Base-by-base conservation (phyloP, 2,888 invertebrate genomes). In the Lasioglossum leucozonium region DNA sequence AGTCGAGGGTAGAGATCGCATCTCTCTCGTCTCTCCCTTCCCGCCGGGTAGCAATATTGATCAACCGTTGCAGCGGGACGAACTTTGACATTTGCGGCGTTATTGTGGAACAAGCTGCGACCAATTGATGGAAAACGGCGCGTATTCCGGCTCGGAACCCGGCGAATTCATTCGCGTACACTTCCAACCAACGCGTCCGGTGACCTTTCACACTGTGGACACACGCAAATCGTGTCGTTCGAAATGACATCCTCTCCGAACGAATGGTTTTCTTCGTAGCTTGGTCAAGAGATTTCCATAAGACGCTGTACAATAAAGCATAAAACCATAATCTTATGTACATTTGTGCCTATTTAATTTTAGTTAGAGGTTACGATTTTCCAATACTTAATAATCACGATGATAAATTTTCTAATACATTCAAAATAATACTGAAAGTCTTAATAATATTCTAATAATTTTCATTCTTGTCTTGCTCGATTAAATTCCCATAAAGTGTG, bases 31-130 rank as follows among this genome's bases (percentile, higher is more conserved):
- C 16, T 37, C 67, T 30, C 30, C 37, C 37, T 40, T 67, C 10
- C 67, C 4, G 67, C 37, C 67, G 11, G 67, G n/a, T 22, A n/a
- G 87, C 71, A 82, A 84, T 90, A 90, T 90, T 84, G 90, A 90
- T 89, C 81, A 86, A 72, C 84, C 58, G 80, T 51, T 86, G 81
- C 79, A 79, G 73, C 77, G 89, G 89, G 77, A 69, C 77, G 89
- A 90, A 90, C 90, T 90, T 84, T 90, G 89, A 90, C 89, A 90
- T 90, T 90, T 90, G 40, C 58, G 42, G 77, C 82, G 79, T 82
- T 44, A 62, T 34, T 65, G 44, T 26, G 44, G 77, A 30, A 40
- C 77, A n/a, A 78, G 34, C 72, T 22, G 40, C 44, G 44, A 18
- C 77, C 18, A 40, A 55, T 79, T 62, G 58, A 72, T n/a, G 26